A percentile compares a stretch with the other conserved stretches of the same genome.
phyloP scores from a whole-genome alignment of 2,888 invertebrate genomes.

The Drosophila cyrtoloma region DNA sequence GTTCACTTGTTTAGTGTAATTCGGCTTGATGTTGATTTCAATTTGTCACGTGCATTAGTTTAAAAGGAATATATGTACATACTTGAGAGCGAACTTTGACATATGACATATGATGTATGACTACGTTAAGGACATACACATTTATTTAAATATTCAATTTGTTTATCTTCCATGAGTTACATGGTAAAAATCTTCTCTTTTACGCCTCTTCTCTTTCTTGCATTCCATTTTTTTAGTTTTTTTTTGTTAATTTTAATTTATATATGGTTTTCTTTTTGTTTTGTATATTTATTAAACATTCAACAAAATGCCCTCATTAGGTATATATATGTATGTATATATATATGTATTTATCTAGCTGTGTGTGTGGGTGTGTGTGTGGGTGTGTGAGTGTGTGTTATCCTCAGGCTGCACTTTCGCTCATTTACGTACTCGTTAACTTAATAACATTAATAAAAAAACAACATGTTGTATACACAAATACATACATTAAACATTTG shows the following conservation, averaged over 20 bases:
- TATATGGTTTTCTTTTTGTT: slow-evolving; percentile 4
- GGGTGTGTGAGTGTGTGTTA: slow-evolving; percentile 1
- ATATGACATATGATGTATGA: slow-evolving; percentile 9
- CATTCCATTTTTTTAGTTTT: slow-evolving; percentile 28
- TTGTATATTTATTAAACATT: slow-evolving; percentile 64
- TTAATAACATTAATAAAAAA: slow-evolving; percentile 73
- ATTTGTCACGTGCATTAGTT: slow-evolving; percentile 53
- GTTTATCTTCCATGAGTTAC: slow-evolving; percentile 32
- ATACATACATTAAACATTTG: slow-evolving; percentile 62
- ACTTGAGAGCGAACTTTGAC: slow-evolving; percentile 47
- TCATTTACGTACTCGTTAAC: slow-evolving; percentile 55
- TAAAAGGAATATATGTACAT: slow-evolving; percentile 60
- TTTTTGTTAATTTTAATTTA: slow-evolving; percentile 39
- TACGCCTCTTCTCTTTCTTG: slow-evolving; percentile 25
- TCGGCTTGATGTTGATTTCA: slow-evolving; percentile 39
- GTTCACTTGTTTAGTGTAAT: slow-evolving; percentile 12
- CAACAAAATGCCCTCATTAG: slow-evolving; percentile 64
- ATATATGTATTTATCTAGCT: slow-evolving; percentile 22
- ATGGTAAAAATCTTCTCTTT: slow-evolving; percentile 41
- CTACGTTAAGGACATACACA: slow-evolving; percentile 32
- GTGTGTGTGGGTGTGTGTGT: slow-evolving; percentile 18
- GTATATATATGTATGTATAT: slow-evolving; percentile 31
- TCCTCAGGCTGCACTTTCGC: slow-evolving; percentile 23
- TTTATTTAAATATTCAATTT: slow-evolving; percentile 53
- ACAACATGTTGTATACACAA: slow-evolving; percentile 73